These are phyloP conservation scores for Melanostoma mellinum DNA, from an alignment of 2,888 invertebrate species.

Conservation along the genomic window DNA sequence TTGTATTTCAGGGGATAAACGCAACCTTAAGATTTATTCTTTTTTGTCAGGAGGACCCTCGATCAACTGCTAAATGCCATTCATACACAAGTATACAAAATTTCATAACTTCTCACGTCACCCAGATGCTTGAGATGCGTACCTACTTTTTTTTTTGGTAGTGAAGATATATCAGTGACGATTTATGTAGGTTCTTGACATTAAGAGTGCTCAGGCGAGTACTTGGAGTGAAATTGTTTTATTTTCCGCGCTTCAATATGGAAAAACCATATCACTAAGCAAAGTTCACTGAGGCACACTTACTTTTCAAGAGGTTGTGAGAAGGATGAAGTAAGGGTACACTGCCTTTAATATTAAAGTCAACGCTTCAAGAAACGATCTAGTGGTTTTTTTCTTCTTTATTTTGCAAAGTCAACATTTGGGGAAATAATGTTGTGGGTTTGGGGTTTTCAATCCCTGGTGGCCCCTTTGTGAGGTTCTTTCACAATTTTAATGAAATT, in stretches of 20 bases:
- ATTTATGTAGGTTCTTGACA: conserved; percentile 36
- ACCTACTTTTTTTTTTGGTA: background rate
- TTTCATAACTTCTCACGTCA: conserved; percentile 36
- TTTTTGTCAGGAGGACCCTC: conserved; percentile 7
- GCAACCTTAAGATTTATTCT: background rate
- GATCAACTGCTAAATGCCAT: conserved; percentile 43
- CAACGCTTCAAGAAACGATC: no score
- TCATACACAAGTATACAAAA: conserved; percentile 13
- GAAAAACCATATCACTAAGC: conserved; percentile 4
- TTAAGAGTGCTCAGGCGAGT: conserved; percentile 7
- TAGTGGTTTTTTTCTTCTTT: no score
- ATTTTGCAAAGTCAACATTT: no score
- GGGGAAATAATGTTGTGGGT: no score
- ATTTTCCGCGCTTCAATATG: conserved; percentile 4
- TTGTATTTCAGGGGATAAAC: background rate
- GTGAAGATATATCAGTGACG: conserved; percentile 16
- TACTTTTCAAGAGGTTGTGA: background rate
- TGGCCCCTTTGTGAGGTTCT: no score
- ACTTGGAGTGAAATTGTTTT: conserved; percentile 35
- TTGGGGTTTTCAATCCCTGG: no score
- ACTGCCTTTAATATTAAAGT: no score
- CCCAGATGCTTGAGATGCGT: background rate
- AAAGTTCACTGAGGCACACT: background rate
- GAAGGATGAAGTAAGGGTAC: no score
- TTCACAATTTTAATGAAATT: no score